Percentiles rank a stretch among this genome's conserved stretches.
Evolutionary conservation across 2,113 vertebrate genomes (phyloP).

Genomic region (Callionymus lyra): DNA sequence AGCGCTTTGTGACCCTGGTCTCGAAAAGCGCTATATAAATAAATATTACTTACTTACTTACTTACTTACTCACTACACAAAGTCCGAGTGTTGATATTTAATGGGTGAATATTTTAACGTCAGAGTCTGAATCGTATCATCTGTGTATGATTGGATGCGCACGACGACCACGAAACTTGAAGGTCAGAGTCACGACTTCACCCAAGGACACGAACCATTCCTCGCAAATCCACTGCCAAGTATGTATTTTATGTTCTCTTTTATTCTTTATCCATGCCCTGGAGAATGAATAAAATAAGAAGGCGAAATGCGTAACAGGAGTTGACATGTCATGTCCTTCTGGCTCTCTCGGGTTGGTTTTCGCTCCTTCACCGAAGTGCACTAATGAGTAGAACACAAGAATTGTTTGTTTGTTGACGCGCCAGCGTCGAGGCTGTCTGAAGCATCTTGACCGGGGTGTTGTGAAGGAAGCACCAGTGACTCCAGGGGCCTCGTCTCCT

Average conservation of each 20-base stretch:
- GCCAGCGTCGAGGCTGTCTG: conserved; percentile 29
- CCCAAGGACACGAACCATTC: too few relatives aligned
- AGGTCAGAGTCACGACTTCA: too few relatives aligned
- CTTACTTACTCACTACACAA: too few relatives aligned
- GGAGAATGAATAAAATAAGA: conserved; percentile 24
- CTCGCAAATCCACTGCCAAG: too few relatives aligned
- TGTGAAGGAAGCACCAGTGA: conserved; percentile 36
- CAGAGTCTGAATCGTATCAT: too few relatives aligned
- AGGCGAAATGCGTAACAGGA: conserved; percentile 34
- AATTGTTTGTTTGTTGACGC: conserved; percentile 40
- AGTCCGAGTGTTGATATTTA: too few relatives aligned
- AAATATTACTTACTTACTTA: too few relatives aligned
- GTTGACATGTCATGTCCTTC: conserved; percentile 36
- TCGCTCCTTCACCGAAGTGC: conserved; percentile 33
- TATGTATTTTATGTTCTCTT: background rate
- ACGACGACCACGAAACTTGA: too few relatives aligned
- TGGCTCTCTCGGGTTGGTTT: conserved; percentile 32
- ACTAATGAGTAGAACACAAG: conserved; percentile 53
- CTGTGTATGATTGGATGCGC: too few relatives aligned
- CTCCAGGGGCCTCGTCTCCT: conserved; percentile 36
- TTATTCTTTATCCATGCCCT: conserved; percentile 14
- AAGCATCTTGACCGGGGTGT: conserved; percentile 36
- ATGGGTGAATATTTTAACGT: too few relatives aligned
- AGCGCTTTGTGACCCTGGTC: too few relatives aligned
- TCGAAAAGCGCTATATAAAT: too few relatives aligned